Percentiles rank a stretch among this genome's conserved stretches.
Evolutionary conservation across 2,888 invertebrate genomes (phyloP).

Genomic region (Dasysyrphus tricinctus): DNA sequence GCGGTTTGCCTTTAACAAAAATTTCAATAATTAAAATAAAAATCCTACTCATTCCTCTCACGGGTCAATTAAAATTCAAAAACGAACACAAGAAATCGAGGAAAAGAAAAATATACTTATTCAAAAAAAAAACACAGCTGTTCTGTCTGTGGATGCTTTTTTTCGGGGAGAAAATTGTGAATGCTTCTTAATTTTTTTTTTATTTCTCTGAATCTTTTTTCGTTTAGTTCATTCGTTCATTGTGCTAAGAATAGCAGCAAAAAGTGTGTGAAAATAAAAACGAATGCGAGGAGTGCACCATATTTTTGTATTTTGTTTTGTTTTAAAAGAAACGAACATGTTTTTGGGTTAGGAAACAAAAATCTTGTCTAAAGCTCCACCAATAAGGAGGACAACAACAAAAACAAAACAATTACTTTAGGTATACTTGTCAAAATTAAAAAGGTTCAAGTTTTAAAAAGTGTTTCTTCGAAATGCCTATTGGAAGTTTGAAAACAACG

Average conservation of each 20-base stretch:
- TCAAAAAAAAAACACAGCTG: slow-evolving; percentile 51
- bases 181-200: slow-evolving; percentile 36
- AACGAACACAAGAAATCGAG: neutral
- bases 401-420: slow-evolving; percentile 35
- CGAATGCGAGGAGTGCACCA: slow-evolving; percentile 45
- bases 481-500: slow-evolving; percentile 80
- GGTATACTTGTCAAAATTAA: slow-evolving; percentile 43
- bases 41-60: slow-evolving; percentile 44
- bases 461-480: slow-evolving; percentile 79
- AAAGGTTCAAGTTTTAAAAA: slow-evolving; percentile 40
- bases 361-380: slow-evolving; percentile 25
- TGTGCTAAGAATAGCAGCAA: slow-evolving; percentile 64
- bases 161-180: slow-evolving; percentile 26
- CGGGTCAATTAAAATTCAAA: slow-evolving; percentile 40
- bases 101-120: neutral
- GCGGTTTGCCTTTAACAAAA: neutral
- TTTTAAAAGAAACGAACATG: slow-evolving; percentile 40
- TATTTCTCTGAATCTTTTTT: slow-evolving; percentile 24
- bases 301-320: slow-evolving; percentile 3
- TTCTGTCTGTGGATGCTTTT: slow-evolving; percentile 29
- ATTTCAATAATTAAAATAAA: slow-evolving; percentile 15
- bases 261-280: slow-evolving; percentile 51
- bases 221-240: slow-evolving; percentile 59
- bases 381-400: neutral
- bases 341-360: slow-evolving; percentile 29